Base-by-base conservation (phyloP, 2,888 invertebrate species). In the Acanthacorydalis orientalis region DNA sequence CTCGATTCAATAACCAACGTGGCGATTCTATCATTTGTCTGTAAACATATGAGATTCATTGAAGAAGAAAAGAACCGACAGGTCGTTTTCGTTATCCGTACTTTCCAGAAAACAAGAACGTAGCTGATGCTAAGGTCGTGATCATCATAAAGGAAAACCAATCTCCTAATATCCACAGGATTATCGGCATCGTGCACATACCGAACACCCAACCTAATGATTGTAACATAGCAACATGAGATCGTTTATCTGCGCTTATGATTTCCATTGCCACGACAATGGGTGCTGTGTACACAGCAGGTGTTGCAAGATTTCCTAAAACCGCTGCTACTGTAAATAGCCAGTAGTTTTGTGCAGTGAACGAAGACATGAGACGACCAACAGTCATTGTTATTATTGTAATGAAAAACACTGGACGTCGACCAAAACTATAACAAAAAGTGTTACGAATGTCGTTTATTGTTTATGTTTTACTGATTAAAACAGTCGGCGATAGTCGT, bases 201-300 rank as follows among this genome's bases (percentile, higher is more conserved):
- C 72, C 73, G 15, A 65, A 47, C 12, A 70, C 69, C 71, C 72
- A 72, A 37, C 68, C 71, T n/a, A 70, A 55, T 53, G 67, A 68
- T 55, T 73, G 73, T 48, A 67, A 55, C 60, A 73, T 67, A 10
- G 68, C 67, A 43, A 73, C 68, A 31, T 62, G 61, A 47, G 71
- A 68, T 51, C 72, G 63, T 56, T 69, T 65, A 54, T 70, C 65
- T 48, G 65, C 64, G 54, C 67, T 62, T 4, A 70, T 70, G 55
- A 70, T 70, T 62, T 74, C 73, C 68, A 73, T 71, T 49, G 68
- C 67, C 50, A 72, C 65, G 50, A 73, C 66, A 50, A 71, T 59
- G n/a, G 72, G 68, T 46, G 70, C 62, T 56, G 69, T 68, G 53
- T 69, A 69, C n/a, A 70, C 60, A 44, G 68, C 63, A 49, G 67